Percentiles rank a stretch among this genome's conserved stretches.
These are phyloP conservation scores for Phoebastria nigripes DNA, from an alignment of 2,797 vertebrate species.

Conservation along the genomic window DNA sequence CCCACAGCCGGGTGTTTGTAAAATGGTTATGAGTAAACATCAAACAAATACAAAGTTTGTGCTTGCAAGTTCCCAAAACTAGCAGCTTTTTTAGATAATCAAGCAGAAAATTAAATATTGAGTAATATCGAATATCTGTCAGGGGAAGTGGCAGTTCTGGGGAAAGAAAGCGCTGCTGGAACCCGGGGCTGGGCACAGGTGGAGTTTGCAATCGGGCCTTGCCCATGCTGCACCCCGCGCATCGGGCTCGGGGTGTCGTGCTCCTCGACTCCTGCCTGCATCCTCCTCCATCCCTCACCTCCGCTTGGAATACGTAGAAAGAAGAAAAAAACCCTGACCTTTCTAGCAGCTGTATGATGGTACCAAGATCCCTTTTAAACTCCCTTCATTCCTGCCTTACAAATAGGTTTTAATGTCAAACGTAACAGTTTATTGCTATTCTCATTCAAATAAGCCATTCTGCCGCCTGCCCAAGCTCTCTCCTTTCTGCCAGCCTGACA, in stretches of 20 bases:
- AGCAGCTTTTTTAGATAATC: not conserved
- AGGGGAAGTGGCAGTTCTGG: not conserved
- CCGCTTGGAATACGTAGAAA: not conserved
- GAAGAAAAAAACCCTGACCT: not conserved
- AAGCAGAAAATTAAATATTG: not conserved
- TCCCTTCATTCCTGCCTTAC: not conserved
- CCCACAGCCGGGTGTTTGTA: accelerated
- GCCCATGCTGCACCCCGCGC: accelerated
- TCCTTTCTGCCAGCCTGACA: not conserved
- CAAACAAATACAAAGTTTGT: too few relatives aligned
- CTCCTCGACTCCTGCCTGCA: not conserved
- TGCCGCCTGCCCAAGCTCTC: not conserved
- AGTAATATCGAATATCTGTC: not conserved
- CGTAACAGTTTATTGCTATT: not conserved
- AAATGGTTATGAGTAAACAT: accelerated
- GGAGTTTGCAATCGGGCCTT: too few relatives aligned
- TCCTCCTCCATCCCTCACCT: not conserved
- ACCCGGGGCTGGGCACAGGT: not conserved
- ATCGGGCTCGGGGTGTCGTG: accelerated
- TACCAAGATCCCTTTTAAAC: not conserved
- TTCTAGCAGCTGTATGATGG: not conserved
- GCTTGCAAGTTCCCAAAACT: not conserved
- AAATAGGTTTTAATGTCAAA: not conserved
- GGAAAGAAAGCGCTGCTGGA: not conserved
- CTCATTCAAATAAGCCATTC: not conserved